These are phyloP conservation scores for Drosophila nr. perissopoda DNA, from an alignment of 2,888 invertebrate genomes.

Conservation along the genomic window DNA sequence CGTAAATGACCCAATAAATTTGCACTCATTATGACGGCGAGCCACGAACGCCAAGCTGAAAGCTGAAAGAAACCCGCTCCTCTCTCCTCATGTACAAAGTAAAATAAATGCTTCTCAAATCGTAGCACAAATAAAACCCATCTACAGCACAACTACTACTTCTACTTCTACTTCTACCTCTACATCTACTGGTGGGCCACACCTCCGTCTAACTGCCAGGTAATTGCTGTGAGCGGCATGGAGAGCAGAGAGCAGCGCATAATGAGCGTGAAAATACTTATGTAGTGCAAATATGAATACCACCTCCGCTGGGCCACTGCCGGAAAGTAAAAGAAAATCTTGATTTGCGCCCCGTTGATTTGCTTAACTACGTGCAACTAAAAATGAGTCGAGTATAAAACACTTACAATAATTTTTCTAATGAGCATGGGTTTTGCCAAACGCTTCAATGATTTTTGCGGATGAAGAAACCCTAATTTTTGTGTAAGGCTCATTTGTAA, in stretches of 20 bases:
- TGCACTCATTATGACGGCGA: constrained; percentile 78
- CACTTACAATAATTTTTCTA: constrained; percentile 24
- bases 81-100: background rate
- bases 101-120: constrained; percentile 71
- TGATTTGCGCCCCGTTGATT: constrained; percentile 43
- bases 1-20: constrained; percentile 79
- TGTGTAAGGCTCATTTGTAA: background rate
- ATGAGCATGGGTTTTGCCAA: constrained; percentile 10
- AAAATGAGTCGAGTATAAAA: constrained; percentile 12
- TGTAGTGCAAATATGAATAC: constrained; percentile 69
- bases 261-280: constrained; percentile 76
- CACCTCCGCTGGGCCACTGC: constrained; percentile 25
- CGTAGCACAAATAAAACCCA: constrained; percentile 50
- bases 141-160: background rate
- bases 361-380: constrained; percentile 21
- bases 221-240: constrained; percentile 73
- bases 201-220: constrained; percentile 53
- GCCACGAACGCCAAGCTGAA: constrained; percentile 62
- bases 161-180: no score
- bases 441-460: background rate
- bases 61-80: background rate
- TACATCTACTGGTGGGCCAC: background rate
- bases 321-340: constrained; percentile 46
- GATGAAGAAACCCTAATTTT: background rate
- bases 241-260: constrained; percentile 63